A percentile compares a stretch with the other conserved stretches of the same genome.
phyloP scores from a whole-genome alignment of 2,888 invertebrate genomes.

The Andrena praecox region DNA sequence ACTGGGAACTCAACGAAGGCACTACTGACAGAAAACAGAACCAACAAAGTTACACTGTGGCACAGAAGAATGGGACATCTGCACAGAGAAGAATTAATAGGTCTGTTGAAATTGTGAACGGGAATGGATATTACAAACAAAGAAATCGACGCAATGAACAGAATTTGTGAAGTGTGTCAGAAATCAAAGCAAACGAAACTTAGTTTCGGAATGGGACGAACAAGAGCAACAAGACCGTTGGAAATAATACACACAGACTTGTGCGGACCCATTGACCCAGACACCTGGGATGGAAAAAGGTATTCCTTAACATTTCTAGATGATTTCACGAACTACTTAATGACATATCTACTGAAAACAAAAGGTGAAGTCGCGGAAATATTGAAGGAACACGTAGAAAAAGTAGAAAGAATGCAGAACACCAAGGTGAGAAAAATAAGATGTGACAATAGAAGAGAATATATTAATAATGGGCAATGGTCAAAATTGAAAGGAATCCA shows the following conservation, averaged over 20 bases:
- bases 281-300: conserved; percentile 53
- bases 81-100: background rate
- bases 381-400: no score
- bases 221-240: conserved; percentile 54
- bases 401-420: conserved; percentile 50
- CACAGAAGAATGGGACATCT: no score
- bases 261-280: conserved; percentile 67
- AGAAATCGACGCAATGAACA: background rate
- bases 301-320: conserved; percentile 37
- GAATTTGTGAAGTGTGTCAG: conserved; percentile 41
- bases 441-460: conserved; percentile 46
- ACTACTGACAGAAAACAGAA: no score
- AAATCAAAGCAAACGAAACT: conserved; percentile 59
- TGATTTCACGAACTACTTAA: conserved; percentile 12
- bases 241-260: conserved; percentile 60
- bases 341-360: background rate
- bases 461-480: conserved; percentile 39
- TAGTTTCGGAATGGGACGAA: conserved; percentile 34
- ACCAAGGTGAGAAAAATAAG: background rate
- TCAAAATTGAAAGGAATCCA: background rate
- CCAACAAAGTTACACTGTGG: no score
- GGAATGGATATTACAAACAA: conserved; percentile 2
- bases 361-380: background rate
- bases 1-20: no score
- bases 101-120: background rate